Base-by-base conservation (phyloP, 2,888 invertebrate species). In the Coecobrya sp. region DNA sequence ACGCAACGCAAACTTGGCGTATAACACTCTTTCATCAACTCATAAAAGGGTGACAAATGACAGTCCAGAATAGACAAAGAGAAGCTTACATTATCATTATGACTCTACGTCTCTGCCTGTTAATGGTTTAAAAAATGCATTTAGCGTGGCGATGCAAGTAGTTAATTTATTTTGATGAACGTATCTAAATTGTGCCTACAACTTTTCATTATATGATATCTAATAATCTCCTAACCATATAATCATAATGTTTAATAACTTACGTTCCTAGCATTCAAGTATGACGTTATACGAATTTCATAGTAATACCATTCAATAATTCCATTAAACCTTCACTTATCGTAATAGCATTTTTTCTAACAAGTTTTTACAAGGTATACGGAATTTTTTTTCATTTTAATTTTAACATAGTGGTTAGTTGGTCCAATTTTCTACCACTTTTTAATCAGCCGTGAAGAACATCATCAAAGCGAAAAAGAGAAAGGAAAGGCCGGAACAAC, bases 111-210 rank as follows among this genome's bases (percentile, higher is more conserved):
- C n/a, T 30, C 16, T 4, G 13, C 68, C 16, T 25, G 62, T 8
- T 68, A 36, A 36, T 2, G 25, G 4, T 4, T 10, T n/a, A n/a
- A 45, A 68, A 68, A 68, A 68, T 70, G 25, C 8, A n/a, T 73
- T 45, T 73, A 19, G 27, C 13, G 4, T 55, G 81, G 59, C 19
- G 19, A 8, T 76, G 19, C 19, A 8, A 82, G 30, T 82, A n/a
- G 59, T 59, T 59, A 82, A 82, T 82, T 82, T 59, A 82, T 55
- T 82, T 59, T 82, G 81, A 82, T 82, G 59, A 55, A 82, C 81
- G n/a, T 59, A 1, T 82, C 22, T 59, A 59, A 36, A 59, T 82
- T 59, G 36, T 22, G 59, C 19, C 30, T 59, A 19, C 30, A 82
- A 59, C 59, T 82, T 59, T 82, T 27, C 42, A 42, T 42, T 73